phyloP scores from a whole-genome alignment of 2,113 vertebrate genomes.

The Paedocypris sp. region DNA sequence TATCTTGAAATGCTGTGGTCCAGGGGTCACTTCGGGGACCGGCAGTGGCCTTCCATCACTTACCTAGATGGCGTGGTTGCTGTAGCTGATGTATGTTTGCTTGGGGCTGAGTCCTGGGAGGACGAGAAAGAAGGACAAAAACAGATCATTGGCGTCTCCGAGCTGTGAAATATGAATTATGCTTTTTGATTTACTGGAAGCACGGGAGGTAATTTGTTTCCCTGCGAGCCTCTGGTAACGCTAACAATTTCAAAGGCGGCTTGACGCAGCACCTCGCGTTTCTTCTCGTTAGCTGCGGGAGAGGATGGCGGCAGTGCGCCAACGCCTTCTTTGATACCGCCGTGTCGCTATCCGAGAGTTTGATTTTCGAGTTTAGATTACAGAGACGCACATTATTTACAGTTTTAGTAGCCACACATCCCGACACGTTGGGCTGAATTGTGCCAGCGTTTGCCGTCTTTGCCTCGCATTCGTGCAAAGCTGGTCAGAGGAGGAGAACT shows the following conservation, averaged over 20 bases:
- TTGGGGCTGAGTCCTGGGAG: conserved; percentile 79
- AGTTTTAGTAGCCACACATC: too few species aligned
- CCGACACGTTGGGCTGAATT: too few species aligned
- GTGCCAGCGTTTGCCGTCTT: too few species aligned
- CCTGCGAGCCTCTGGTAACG: neutral
- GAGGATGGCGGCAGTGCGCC: neutral
- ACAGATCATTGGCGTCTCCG: neutral
- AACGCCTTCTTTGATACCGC: neutral
- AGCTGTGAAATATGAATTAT: neutral
- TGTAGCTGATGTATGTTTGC: conserved; percentile 98
- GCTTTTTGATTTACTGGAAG: neutral
- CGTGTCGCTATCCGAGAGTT: too few species aligned
- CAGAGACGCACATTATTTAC: too few species aligned
- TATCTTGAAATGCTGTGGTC: conserved; percentile 33
- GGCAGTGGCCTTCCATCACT: conserved; percentile 17
- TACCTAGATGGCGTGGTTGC: conserved; percentile 91
- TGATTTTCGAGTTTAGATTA: neutral
- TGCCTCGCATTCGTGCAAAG: neutral
- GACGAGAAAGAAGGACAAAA: conserved; percentile 32
- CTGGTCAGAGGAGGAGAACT: neutral
- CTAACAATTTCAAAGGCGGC: neutral
- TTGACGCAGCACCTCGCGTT: neutral
- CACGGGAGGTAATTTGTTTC: neutral
- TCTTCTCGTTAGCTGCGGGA: neutral
- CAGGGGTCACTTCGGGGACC: conserved; percentile 32